Base-by-base conservation (phyloP, 2,113 vertebrate species). In the Onychostoma macrolepis region DNA sequence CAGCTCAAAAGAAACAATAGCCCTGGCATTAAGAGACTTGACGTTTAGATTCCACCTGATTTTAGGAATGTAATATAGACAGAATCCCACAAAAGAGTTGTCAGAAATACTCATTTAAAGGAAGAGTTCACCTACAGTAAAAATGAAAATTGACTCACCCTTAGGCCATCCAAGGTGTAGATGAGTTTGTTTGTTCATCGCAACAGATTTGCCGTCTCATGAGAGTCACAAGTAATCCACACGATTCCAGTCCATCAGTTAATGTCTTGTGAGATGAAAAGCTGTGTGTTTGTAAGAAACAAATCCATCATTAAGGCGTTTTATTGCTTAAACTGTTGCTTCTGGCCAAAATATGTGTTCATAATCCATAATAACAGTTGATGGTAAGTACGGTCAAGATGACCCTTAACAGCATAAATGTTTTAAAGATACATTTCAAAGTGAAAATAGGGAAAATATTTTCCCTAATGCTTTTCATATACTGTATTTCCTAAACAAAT, bases 1-100 rank as follows among this genome's bases (percentile, higher is more conserved):
- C 87, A 93, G 93, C n/a, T 91, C 88, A 89, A 83, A 88, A 71
- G 33, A 88, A 90, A 93, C 90, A 92, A 92, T 88, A 79, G 84
- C 86, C 88, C n/a, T 63, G 61, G 11, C 61, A 63, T 63, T 63
- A 63, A 63, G 61, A 63, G 61, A 13, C 61, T 63, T 26, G 61
- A 63, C n/a, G 0, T 26, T 63, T 63, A 9, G 61, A 63, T 28
- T 28, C 11, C 61, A 63, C 10, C n/a, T 13, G n/a, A 65, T 28
- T 65, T 65, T 61, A 61, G 24, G 56, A 58, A 61, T 61, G 56
- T 3, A 58, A 24, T 58, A 58, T 58, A 61, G 56, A n/a, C 24
- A 61, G 56, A 61, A n/a, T n/a, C 56, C 24, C 8, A 4, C 8
- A 0, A n/a, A 56, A 56, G 8, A 58, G 2, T 61, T 61, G 8